These are phyloP conservation scores for Oenanthe oenanthe DNA, from an alignment of 2,113 vertebrate genomes.

Conservation along the genomic window DNA sequence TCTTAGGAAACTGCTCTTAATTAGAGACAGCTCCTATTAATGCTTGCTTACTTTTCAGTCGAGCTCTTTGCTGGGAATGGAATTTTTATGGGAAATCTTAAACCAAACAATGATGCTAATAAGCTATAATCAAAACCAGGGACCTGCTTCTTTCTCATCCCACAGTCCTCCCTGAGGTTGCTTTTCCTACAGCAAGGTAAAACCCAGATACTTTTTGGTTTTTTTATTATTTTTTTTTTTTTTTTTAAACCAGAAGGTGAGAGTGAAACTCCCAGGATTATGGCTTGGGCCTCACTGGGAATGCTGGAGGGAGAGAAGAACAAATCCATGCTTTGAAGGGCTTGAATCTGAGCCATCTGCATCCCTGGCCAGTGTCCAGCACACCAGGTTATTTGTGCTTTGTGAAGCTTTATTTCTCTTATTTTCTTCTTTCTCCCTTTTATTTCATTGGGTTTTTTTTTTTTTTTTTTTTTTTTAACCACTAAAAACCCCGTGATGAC, in stretches of 20 bases:
- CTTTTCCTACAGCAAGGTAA: not conserved
- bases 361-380: not conserved
- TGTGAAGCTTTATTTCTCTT: not conserved
- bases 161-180: not conserved
- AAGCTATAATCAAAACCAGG: constrained; percentile 37
- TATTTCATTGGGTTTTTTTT: fast-evolving
- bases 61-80: not conserved
- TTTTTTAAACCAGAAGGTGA: not conserved
- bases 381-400: not conserved
- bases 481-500: fast-evolving
- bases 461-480: not conserved
- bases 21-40: not conserved
- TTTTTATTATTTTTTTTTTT: not conserved
- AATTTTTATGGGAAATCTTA: constrained; percentile 45
- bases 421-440: not conserved
- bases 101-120: constrained; percentile 21
- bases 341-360: constrained; percentile 15
- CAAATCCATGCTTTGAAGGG: constrained; percentile 8
- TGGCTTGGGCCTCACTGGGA: not conserved
- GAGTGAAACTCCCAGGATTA: not conserved
- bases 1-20: not conserved
- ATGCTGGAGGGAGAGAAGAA: not conserved
- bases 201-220: not conserved
- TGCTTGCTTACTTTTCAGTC: not conserved
- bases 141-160: not conserved